These are phyloP conservation scores for Acanthurus tractus DNA, from an alignment of 2,797 vertebrate species.

Conservation along the genomic window DNA sequence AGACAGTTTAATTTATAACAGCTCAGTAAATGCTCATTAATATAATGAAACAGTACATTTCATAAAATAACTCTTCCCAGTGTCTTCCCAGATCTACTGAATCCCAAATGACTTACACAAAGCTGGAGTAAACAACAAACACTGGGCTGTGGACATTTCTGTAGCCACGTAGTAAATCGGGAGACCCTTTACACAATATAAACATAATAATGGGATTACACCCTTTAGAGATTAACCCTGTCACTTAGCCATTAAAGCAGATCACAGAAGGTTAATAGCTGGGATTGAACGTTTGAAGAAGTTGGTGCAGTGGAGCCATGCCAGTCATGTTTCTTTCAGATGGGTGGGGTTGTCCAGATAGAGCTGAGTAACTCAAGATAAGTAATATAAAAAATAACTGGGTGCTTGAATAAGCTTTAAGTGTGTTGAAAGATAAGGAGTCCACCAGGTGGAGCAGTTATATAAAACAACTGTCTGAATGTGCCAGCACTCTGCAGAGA, in stretches of 20 bases:
- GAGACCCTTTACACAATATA: slow-evolving; percentile 27
- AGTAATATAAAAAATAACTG: neutral
- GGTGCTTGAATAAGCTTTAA: neutral
- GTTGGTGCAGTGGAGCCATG: neutral
- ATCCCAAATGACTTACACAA: neutral
- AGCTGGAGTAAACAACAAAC: slow-evolving; percentile 12
- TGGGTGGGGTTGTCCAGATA: neutral
- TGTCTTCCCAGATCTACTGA: slow-evolving; percentile 6
- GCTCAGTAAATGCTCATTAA: slow-evolving; percentile 14
- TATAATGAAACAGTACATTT: slow-evolving; percentile 18
- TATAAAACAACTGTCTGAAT: slow-evolving; percentile 13
- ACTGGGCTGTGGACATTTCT: slow-evolving; percentile 15
- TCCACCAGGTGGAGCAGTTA: slow-evolving; percentile 64
- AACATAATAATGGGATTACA: slow-evolving; percentile 70
- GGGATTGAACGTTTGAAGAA: slow-evolving; percentile 31
- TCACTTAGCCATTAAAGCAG: slow-evolving; percentile 54
- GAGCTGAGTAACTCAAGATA: neutral
- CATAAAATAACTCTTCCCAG: slow-evolving; percentile 15
- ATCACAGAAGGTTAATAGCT: slow-evolving; percentile 52
- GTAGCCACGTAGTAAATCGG: slow-evolving; percentile 7
- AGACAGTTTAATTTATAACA: slow-evolving; percentile 57
- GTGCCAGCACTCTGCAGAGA: slow-evolving; percentile 14
- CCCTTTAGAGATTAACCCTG: slow-evolving; percentile 60
- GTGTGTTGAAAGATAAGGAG: neutral
- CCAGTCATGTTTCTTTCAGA: neutral